Conservation (phyloP, 1,140 invertebrate genomes). For the Bilobella aurantiaca region DNA sequence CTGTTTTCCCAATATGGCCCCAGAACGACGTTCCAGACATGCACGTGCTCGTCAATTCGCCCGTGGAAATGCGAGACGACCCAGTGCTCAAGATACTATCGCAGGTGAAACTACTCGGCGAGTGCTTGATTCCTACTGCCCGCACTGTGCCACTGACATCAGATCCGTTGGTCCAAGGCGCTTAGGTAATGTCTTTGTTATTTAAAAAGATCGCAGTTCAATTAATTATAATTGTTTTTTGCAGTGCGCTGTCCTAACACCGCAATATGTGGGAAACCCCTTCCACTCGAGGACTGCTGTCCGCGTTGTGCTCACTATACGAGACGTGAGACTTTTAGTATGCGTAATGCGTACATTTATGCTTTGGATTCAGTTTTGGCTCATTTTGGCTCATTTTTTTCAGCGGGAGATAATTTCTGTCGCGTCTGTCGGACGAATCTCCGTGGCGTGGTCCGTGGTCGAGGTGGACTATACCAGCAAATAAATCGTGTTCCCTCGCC, state of each 20-base stretch:
- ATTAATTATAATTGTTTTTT: neutral
- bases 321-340: slow-evolving; percentile 14
- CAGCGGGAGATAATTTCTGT: slow-evolving; percentile 31
- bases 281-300: slow-evolving; percentile 27
- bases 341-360: neutral
- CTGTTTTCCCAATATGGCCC: slow-evolving; percentile 25
- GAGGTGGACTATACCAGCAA: slow-evolving; percentile 29
- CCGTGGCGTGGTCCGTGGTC: slow-evolving; percentile 24
- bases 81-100: slow-evolving; percentile 25
- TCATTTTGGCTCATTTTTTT: slow-evolving; percentile 2
- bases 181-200: slow-evolving; percentile 20
- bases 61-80: slow-evolving; percentile 1
- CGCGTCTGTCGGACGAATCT: slow-evolving; percentile 30
- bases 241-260: slow-evolving; percentile 30
- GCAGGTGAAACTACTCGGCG: slow-evolving; percentile 25
- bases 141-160: slow-evolving; percentile 31
- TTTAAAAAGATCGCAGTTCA: neutral
- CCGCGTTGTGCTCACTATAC: slow-evolving; percentile 32
- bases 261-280: slow-evolving; percentile 27
- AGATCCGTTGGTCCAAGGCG: slow-evolving; percentile 23
- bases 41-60: slow-evolving; percentile 6
- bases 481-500: slow-evolving; percentile 30
- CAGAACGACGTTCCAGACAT: slow-evolving; percentile 21
- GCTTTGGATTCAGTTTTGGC: neutral
- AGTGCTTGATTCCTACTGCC: slow-evolving; percentile 33